A percentile compares a stretch with the other conserved stretches of the same genome.
Conservation (phyloP, 2,113 vertebrate species). For the Ameiurus melas region DNA sequence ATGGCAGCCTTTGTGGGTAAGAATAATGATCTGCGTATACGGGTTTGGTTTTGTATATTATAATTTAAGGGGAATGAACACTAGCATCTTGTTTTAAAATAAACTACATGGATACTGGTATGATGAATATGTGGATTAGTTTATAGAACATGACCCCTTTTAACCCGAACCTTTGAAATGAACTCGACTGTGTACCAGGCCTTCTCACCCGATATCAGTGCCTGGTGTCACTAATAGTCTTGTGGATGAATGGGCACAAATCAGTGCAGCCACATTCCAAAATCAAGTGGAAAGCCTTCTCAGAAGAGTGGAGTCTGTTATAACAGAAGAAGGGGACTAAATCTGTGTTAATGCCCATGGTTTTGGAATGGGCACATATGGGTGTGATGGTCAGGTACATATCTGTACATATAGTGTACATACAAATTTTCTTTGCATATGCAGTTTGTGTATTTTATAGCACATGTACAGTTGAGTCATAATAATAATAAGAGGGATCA, state of each 20-base stretch:
- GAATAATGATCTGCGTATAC: background rate
- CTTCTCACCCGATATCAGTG: background rate
- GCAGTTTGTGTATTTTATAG: background rate
- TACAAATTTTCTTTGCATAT: background rate
- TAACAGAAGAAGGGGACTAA: background rate
- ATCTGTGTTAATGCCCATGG: background rate
- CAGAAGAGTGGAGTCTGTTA: background rate
- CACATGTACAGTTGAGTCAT: too few species aligned
- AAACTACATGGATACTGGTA: background rate
- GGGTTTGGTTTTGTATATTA: background rate
- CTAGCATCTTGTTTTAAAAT: background rate
- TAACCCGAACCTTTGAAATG: background rate
- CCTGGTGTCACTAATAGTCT: background rate
- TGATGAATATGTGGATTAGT: background rate
- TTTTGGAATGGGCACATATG: background rate
- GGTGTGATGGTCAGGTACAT: background rate
- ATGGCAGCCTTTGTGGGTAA: slow-evolving; percentile 89
- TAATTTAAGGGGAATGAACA: background rate
- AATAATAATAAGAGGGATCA: too few species aligned
- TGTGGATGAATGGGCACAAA: background rate
- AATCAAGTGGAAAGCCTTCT: background rate
- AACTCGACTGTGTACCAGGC: background rate
- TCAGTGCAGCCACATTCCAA: background rate
- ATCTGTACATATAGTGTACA: too few species aligned
- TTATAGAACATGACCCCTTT: background rate